Base-by-base conservation (phyloP, 1,140 invertebrate genomes). In the Oedothorax gibbosus region DNA sequence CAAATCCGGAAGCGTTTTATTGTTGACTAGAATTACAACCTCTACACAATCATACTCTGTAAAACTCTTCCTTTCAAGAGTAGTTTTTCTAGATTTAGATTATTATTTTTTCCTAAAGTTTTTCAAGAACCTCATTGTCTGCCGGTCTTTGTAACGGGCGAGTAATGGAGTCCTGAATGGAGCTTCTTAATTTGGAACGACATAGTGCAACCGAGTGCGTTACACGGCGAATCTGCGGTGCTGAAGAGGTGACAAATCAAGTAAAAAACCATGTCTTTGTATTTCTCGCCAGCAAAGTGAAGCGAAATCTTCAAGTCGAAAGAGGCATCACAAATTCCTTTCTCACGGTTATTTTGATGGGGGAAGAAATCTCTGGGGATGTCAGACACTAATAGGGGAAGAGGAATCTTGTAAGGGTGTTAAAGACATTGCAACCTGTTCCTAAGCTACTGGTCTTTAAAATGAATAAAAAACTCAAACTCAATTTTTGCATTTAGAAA, bases 241-340 rank as follows among this genome's bases (percentile, higher is more conserved):
- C 69, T 73, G 71, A 83, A 73, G 80, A 83, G 65, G 80, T 73
- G 80, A 49, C 64, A 73, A 83, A 75, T 73, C 51, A 51, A 62
- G 65, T 65, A 56, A 81, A 72, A 81, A 81, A 81, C 56, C 64
- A 54, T 35, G 51, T 78, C 64, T 69, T 69, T 69, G 64, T 80
- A 10, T 49, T 81, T 81, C 53, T 49, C 51, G 60, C 56, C 20
- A 68, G 49, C 49, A 60, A 71, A 81, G 66, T 18, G 60, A 76
- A 68, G 64, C 64, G 57, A 83, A 75, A 75, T 64, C 51, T 72
- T 84, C 60, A 51, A 84, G n/a, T 50, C 72, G n/a, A 76, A 84
- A 84, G 81, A 84, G 64, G 64, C 83, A 77, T 85, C 73, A 21
- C 83, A 18, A 85, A 85, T 85, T 68, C 66, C 75, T 62, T 85